Evolutionary conservation across 2,888 invertebrate genomes (phyloP).

Genomic region (Nomada fucata): DNA sequence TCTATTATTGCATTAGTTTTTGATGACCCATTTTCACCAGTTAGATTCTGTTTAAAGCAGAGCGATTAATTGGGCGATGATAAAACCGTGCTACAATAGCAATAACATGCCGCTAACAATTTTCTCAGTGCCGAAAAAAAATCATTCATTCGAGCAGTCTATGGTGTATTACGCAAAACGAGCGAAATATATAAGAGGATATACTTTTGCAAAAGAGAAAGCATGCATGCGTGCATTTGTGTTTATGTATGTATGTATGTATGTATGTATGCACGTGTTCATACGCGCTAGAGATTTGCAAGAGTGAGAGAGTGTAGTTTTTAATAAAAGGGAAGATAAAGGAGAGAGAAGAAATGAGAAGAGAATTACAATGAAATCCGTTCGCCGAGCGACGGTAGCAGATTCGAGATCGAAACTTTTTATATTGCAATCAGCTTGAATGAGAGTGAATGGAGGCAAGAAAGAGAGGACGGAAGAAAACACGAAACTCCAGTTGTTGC

Average conservation of each 20-base stretch:
- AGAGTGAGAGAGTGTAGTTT: conserved; percentile 58
- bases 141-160: conserved; percentile 44
- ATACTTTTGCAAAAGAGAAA: conserved; percentile 26
- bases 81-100: conserved; percentile 24
- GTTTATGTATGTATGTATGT: conserved; percentile 31
- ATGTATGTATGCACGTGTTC: conserved; percentile 28
- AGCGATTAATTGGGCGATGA: conserved; percentile 13
- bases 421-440: conserved; percentile 74
- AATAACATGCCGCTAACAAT: conserved; percentile 55
- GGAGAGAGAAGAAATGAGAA: neutral
- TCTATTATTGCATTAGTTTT: conserved; percentile 15
- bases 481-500: conserved; percentile 46
- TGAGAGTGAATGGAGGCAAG: conserved; percentile 33
- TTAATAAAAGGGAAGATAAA: conserved; percentile 24
- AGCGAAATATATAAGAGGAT: conserved; percentile 24
- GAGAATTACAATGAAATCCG: conserved; percentile 44
- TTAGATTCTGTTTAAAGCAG: conserved; percentile 11
- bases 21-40: conserved; percentile 17
- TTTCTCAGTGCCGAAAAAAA: conserved; percentile 55
- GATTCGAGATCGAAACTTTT: conserved; percentile 64
- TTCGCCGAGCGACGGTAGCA: conserved; percentile 67
- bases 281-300: conserved; percentile 40
- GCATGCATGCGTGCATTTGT: conserved; percentile 15
- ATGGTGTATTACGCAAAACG: conserved; percentile 29
- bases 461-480: conserved; percentile 43